Base-by-base conservation (phyloP, 2,888 invertebrate species). In the Zele albiditarsus region DNA sequence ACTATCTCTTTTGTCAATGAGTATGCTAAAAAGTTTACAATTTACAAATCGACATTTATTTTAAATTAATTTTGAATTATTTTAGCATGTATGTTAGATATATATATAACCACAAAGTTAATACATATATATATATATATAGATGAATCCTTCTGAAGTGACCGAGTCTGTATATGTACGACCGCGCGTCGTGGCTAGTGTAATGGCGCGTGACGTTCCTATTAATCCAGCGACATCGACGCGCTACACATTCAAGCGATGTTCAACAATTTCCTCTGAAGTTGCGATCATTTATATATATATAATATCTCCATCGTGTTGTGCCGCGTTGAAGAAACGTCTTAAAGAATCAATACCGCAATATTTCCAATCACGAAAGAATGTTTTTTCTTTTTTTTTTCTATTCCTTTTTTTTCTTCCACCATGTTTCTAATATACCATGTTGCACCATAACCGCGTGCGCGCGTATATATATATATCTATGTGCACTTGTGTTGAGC, bases 201-300 rank as follows among this genome's bases (percentile, higher is more conserved):
- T 79, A 79, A 79, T 79, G 75, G 76, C 63, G 76, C 79, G 75
- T 79, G 77, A 78, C 79, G 79, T 72, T 74, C 72, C 79, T 73
- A 78, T 79, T 79, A 78, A 79, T 79, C 73, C 78, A 78, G 75
- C 76, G 76, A 78, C 78, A 78, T 78, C 78, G 77, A 77, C 77
- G 66, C 74, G 74, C 71, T 73, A 76, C 75, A 73, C 62, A 71
- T 63, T 14, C 68, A 67, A 66, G 25, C 60, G 73, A 77, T 77
- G 75, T 75, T 60, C 33, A 70, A 78, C 69, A 68, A 75, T 78
- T 78, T 79, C 73, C 73, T 78, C 70, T 68, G 53, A 23, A 8
- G 53, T 10, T 20, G 53, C 60, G 65, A 14, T n/a, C 42, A 63
- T 57, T 73, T 65, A 67, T 69, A 67, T 63, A 65, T 68, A 63